Evolutionary conservation across 1,140 invertebrate genomes (phyloP), one percentile per base, ranked within the genome.

Genomic region (Drosophila jambulina): DNA sequence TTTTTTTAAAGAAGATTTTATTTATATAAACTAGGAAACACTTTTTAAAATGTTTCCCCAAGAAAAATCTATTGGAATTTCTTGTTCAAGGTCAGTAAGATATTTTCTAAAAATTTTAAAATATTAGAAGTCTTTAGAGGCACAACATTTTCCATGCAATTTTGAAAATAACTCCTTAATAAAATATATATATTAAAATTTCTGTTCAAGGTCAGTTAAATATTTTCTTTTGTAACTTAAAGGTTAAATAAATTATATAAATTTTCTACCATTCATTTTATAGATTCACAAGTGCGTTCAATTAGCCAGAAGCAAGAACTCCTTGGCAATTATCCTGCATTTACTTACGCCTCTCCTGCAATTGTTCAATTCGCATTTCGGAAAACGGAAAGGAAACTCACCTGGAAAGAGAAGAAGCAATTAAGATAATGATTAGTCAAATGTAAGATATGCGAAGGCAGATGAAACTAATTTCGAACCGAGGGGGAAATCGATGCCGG

Each of bases 391-490:
- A 38, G 61, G 62, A 58, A 80, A 88, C 85, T 88, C 81, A 88
- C 85, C 85, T 88, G 70, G 43, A 90, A 90, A 34, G 63, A 82
- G 63, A 75, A 54, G 60, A 63, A 60, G 69, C 72, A 61, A 69
- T 57, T 60, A 62, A 82, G 46, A 80, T 61, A 81, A 74, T 81
- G 67, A 83, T 87, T 87, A 87, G 83, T 72, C 53, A 74, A 79
- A 70, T 64, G 67, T 59, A 61, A 63, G 75, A 78, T 85, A 78
- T 67, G 62, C 60, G 46, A 15, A 25, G 48, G 60, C 64, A 70
- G 49, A 80, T 77, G 68, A 64, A 87, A 90, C 80, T 88, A 88
- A 86, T 87, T 87, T 82, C 17, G 70, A 42, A 38, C 15, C 19
- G 12, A 23, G 23, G 46, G 45, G 49, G 43, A 49, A 58, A 34